Evolutionary conservation across 2,888 invertebrate genomes (phyloP).

Genomic region (Frankliniella intonsa): DNA sequence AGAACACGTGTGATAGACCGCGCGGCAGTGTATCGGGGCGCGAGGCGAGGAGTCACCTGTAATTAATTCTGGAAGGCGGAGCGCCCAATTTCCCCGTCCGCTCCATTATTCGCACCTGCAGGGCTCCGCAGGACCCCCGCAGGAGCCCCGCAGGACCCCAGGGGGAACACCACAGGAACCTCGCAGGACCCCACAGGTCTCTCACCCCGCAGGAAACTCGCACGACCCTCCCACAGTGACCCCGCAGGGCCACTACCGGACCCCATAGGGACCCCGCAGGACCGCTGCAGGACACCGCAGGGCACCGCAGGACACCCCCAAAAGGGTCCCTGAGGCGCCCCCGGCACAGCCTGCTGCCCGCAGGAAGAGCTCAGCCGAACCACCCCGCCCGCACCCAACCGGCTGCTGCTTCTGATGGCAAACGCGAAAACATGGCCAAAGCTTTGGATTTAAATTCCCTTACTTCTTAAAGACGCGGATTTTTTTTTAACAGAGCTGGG

Average conservation of each 20-base stretch:
- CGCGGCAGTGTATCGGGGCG: background rate
- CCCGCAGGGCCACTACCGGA: background rate
- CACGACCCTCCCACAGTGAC: background rate
- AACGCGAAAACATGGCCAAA: too few species aligned
- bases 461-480: too few species aligned
- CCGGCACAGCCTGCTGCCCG: background rate
- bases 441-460: too few species aligned
- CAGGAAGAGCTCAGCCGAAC: background rate
- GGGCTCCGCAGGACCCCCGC: background rate
- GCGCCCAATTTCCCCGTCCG: too few species aligned
- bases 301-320: background rate
- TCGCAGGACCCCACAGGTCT: too few species aligned
- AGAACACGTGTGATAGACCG: background rate
- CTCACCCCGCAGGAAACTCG: too few species aligned
- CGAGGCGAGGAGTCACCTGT: background rate
- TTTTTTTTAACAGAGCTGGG: too few species aligned
- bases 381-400: background rate
- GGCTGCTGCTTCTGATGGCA: too few species aligned
- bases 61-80: conserved; percentile 24
- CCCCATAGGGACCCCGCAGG: background rate
- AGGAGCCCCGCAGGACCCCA: background rate
- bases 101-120: background rate
- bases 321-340: background rate
- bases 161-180: too few species aligned
- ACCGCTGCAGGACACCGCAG: background rate